Conservation (phyloP, 2,797 vertebrate genomes). For the Lutjanus argentimaculatus region DNA sequence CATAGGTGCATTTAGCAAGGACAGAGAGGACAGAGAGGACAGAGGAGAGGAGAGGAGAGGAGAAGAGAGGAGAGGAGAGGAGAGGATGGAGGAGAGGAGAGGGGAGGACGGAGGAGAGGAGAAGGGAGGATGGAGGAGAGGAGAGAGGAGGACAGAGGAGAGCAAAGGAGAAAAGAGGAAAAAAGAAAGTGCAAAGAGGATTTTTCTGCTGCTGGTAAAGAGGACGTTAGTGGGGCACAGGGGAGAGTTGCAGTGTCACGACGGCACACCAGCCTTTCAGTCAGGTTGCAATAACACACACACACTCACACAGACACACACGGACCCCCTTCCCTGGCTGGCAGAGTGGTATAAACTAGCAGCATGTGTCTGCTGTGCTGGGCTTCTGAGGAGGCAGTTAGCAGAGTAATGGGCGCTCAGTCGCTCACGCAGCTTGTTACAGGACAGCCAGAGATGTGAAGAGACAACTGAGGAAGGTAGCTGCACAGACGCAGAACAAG, state of each 20-base stretch:
- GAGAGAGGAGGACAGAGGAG: neutral
- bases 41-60: neutral
- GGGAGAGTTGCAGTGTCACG: slow-evolving; percentile 52
- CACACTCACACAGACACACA: neutral
- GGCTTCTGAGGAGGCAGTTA: slow-evolving; percentile 49
- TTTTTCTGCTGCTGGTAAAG: slow-evolving; percentile 51
- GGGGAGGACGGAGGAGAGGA: neutral
- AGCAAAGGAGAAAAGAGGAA: neutral
- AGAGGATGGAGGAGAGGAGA: neutral
- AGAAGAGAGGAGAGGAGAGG: neutral
- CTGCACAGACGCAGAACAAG: slow-evolving; percentile 7
- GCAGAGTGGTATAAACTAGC: slow-evolving; percentile 46
- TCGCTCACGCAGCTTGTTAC: slow-evolving; percentile 59
- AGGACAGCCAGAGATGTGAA: slow-evolving; percentile 42
- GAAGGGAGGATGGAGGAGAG: neutral
- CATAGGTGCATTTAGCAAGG: slow-evolving; percentile 71
- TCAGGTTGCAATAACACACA: neutral
- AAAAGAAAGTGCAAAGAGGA: slow-evolving; percentile 25
- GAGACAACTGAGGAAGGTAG: slow-evolving; percentile 46
- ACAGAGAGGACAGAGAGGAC: slow-evolving; percentile 30
- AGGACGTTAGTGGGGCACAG: slow-evolving; percentile 43
- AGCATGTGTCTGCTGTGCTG: slow-evolving; percentile 43
- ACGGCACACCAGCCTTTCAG: slow-evolving; percentile 28
- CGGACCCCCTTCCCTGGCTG: neutral
- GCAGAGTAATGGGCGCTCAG: slow-evolving; percentile 53